Percentiles rank a stretch among this genome's conserved stretches.
These are phyloP conservation scores for Raillietiella orientalis DNA, from an alignment of 2,888 invertebrate genomes.

Conservation along the genomic window DNA sequence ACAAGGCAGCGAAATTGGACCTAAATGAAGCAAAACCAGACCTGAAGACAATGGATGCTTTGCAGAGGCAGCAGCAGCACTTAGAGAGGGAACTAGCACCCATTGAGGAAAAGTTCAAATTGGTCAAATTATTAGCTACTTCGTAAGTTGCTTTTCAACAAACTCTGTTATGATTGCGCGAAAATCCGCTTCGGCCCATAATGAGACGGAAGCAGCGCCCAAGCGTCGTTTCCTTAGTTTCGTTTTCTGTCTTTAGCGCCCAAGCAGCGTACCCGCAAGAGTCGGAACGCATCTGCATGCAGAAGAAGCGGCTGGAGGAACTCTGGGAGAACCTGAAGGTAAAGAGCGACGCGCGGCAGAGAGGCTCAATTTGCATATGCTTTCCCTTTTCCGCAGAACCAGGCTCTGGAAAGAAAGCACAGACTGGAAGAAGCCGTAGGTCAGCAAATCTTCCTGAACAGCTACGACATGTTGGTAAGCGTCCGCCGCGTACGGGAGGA, in stretches of 20 bases:
- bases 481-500: not conserved
- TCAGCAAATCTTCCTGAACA: conserved; percentile 64
- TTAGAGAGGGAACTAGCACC: conserved; percentile 79
- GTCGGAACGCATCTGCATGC: conserved; percentile 41
- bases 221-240: not conserved
- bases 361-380: not conserved
- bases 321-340: conserved; percentile 52
- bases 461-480: conserved; percentile 29
- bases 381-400: conserved; percentile 19
- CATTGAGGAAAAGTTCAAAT: conserved; percentile 57
- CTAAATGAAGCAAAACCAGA: conserved; percentile 31
- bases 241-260: too few species aligned
- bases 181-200: not conserved
- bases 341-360: too few species aligned
- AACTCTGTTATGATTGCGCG: not conserved
- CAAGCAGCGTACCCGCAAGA: conserved; percentile 64
- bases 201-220: not conserved
- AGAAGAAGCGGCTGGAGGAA: conserved; percentile 50
- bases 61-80: conserved; percentile 69
- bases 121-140: conserved; percentile 55
- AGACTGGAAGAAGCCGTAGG: conserved; percentile 79
- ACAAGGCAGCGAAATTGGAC: conserved; percentile 69
- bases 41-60: conserved; percentile 57
- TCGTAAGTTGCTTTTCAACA: conserved; percentile 20
- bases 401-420: conserved; percentile 47